These are phyloP conservation scores for Villa cingulata DNA, from an alignment of 2,888 invertebrate species.

Conservation along the genomic window DNA sequence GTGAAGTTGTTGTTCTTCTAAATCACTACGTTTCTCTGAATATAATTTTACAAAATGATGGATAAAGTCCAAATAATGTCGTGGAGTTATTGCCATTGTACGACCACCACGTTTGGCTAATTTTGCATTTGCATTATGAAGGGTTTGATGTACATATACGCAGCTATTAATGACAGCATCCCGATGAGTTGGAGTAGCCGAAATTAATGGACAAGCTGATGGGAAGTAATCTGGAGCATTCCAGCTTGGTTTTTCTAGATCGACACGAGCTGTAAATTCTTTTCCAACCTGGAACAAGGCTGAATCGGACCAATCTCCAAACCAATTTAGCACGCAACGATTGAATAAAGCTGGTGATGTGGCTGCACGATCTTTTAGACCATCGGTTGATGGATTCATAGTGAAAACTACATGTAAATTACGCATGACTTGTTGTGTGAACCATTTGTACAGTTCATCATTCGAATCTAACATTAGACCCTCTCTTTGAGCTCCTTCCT, in stretches of 20 bases:
- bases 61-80: slow-evolving; percentile 97
- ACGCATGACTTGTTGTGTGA: slow-evolving; percentile 97
- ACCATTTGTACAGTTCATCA: slow-evolving; percentile 99
- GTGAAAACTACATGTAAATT: slow-evolving; percentile 99
- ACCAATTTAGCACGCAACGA: slow-evolving; percentile 98
- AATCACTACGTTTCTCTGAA: slow-evolving; percentile 92
- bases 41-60: slow-evolving; percentile 97
- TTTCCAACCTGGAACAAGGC: slow-evolving; percentile 90
- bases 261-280: slow-evolving; percentile 91
- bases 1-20: slow-evolving; percentile 98
- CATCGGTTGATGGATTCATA: slow-evolving; percentile 99
- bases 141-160: slow-evolving; percentile 94
- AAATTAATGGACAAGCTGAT: slow-evolving; percentile 63
- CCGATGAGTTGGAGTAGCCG: slow-evolving; percentile 66
- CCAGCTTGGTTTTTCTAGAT: slow-evolving; percentile 80
- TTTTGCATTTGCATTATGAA: slow-evolving; percentile 86
- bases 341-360: slow-evolving; percentile 99
- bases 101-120: slow-evolving; percentile 84
- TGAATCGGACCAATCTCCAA: slow-evolving; percentile 98
- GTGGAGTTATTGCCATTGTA: slow-evolving; percentile 95
- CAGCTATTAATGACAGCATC: slow-evolving; percentile 98
- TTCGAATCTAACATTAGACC: slow-evolving; percentile 97
- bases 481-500: slow-evolving; percentile 95
- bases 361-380: slow-evolving; percentile 93
- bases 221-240: slow-evolving; percentile 83